phyloP scores from a whole-genome alignment of 2,888 invertebrate genomes.

The Resseliella maxima region DNA sequence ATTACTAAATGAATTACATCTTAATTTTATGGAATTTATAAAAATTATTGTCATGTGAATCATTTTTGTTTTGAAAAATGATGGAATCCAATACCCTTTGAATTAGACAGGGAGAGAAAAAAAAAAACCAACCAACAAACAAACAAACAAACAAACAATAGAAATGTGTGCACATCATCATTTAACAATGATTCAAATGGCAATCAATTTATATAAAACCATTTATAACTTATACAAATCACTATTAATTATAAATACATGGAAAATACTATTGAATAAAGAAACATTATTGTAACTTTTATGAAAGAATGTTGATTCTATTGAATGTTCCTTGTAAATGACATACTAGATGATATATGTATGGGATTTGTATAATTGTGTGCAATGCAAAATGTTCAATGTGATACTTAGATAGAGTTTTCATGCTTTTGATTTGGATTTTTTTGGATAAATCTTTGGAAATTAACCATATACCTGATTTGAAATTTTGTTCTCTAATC shows the following conservation, averaged over 20 bases:
- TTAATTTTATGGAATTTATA: slow-evolving; percentile 7
- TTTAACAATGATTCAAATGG: background rate
- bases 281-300: slow-evolving; percentile 15
- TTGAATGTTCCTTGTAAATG: too few species aligned
- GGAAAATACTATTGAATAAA: slow-evolving; percentile 16
- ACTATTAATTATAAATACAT: slow-evolving; percentile 26
- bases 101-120: too few species aligned
- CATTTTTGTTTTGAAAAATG: background rate
- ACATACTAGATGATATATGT: too few species aligned
- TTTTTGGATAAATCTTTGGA: too few species aligned
- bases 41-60: background rate
- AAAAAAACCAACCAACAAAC: too few species aligned
- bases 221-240: slow-evolving; percentile 34
- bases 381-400: too few species aligned
- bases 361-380: too few species aligned
- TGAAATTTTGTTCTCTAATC: too few species aligned
- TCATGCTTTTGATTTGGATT: too few species aligned
- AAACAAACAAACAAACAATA: background rate
- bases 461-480: too few species aligned
- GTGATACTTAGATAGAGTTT: too few species aligned
- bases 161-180: background rate
- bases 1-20: background rate
- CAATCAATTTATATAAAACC: background rate
- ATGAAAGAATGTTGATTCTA: too few species aligned
- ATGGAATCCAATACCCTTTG: background rate